Conservation (phyloP, 30 jellyfish, hydroid and myxozoan species). For the Pseudorhiza aurosa region DNA sequence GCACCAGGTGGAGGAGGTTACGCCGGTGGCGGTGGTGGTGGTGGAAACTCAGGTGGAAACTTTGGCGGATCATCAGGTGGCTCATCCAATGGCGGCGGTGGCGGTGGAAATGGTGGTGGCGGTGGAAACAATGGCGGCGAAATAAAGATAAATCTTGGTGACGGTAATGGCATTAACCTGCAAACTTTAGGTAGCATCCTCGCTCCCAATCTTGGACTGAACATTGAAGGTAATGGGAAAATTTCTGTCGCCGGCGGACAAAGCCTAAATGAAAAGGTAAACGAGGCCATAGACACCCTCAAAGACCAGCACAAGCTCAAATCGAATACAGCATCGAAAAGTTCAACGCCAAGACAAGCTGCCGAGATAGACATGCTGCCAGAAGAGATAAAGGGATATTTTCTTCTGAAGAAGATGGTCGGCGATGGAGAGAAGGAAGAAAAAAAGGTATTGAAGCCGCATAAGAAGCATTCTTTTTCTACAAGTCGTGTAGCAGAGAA, state of each 20-base stretch:
- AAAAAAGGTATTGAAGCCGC: not conserved
- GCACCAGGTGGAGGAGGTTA: conserved; percentile 15
- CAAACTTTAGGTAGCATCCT: conserved; percentile 39
- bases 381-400: conserved; percentile 7
- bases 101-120: conserved; percentile 49
- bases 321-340: conserved; percentile 55
- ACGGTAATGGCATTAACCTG: conserved; percentile 28
- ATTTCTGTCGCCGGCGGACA: conserved; percentile 32
- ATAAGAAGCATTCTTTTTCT: not conserved
- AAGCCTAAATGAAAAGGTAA: conserved; percentile 21
- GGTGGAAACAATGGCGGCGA: conserved; percentile 30
- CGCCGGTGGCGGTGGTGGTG: conserved; percentile 37
- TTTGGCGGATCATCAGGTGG: conserved; percentile 18
- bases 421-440: not conserved
- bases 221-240: conserved; percentile 43
- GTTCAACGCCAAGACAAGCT: conserved; percentile 28
- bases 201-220: conserved; percentile 53
- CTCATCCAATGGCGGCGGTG: not conserved
- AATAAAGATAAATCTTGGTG: not conserved
- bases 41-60: conserved; percentile 32
- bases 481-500: not conserved
- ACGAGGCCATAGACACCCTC: conserved; percentile 34
- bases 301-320: conserved; percentile 33
- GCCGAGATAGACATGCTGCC: not conserved
- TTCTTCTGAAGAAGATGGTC: conserved; percentile 17